Evolutionary conservation across 2,888 invertebrate species (phyloP), one percentile per base, ranked within the genome.

Genomic region (Tetheella fluctuosa): DNA sequence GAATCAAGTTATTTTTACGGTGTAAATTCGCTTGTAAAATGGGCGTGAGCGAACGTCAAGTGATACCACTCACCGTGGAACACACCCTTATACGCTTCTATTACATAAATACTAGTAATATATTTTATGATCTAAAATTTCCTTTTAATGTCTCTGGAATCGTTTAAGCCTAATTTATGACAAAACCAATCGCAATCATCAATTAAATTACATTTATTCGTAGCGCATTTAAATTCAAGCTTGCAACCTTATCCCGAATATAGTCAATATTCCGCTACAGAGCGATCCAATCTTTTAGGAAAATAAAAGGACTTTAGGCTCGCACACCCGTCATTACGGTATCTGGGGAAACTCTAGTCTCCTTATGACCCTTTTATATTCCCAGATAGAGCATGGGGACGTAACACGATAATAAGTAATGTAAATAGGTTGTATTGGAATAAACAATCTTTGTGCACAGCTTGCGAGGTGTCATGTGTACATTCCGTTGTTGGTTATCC

Each of bases 361-460:
- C 39, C 15, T n/a, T 55, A n/a, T 23, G 55, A 13, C 34, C 5
- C 34, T 23, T 55, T 34, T 34, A 34, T 12, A 23, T 12, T 10
- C 6, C 23, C 28, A 53, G 59, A 30, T 62, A 57, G 57, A 30
- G 5, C 28, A 30, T 5, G 54, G 48, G 28, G 28, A 13, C 15
- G n/a, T 23, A 42, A 52, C 52, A 25, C 52, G 52, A 58, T 58
- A 34, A 59, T 52, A 42, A 59, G 42, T 59, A 61, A 64, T 61
- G 64, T 53, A 61, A 61, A 64, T 61, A 52, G 25, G 37, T 54
- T 42, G 39, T 6, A 17, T 52, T 48, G 34, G 23, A 42, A 55
- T 52, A 59, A 56, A 52, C 20, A 25, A 37, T 28, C 39, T 57
- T 63, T 34, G n/a, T n/a, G 42, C 34, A 10, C 42, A 42, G 7